Conservation (phyloP, 37 sponge, comb jelly and placozoan genomes). For the Cladorhizidae sp. region DNA sequence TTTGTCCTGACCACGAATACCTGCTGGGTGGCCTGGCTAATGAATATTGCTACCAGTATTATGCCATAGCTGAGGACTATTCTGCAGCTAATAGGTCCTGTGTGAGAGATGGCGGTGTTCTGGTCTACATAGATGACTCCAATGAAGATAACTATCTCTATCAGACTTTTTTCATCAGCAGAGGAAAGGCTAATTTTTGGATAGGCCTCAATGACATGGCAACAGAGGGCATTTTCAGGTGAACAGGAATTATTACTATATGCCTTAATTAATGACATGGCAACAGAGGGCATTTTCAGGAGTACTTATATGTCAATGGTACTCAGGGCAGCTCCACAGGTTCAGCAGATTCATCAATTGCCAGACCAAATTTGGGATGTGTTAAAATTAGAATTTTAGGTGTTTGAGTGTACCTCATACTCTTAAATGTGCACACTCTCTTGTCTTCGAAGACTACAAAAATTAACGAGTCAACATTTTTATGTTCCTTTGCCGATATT, state of each 20-base stretch:
- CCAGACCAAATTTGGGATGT: too few relatives aligned
- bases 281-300: too few relatives aligned
- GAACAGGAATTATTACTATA: background rate
- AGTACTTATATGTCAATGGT: too few relatives aligned
- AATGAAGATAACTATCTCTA: constrained; percentile 44
- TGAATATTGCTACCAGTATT: constrained; percentile 44
- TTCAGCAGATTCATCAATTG: too few relatives aligned
- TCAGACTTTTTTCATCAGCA: background rate
- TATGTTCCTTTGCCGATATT: too few relatives aligned
- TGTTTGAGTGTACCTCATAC: too few relatives aligned
- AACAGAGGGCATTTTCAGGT: constrained; percentile 63
- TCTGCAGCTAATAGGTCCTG: constrained; percentile 44
- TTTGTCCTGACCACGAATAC: constrained; percentile 21
- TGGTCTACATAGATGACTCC: constrained; percentile 30
- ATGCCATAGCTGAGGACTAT: constrained; percentile 9
- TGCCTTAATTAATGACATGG: too few relatives aligned
- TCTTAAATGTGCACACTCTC: too few relatives aligned
- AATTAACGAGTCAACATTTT: too few relatives aligned
- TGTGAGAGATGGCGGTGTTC: constrained; percentile 21
- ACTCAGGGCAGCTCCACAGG: too few relatives aligned
- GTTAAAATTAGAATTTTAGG: too few relatives aligned
- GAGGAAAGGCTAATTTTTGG: constrained; percentile 41
- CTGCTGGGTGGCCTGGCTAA: background rate
- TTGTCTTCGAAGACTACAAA: too few relatives aligned
- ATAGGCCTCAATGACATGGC: constrained; percentile 67